Evolutionary conservation across 2,888 invertebrate species (phyloP).

Genomic region (Shargacucullia verbasci): DNA sequence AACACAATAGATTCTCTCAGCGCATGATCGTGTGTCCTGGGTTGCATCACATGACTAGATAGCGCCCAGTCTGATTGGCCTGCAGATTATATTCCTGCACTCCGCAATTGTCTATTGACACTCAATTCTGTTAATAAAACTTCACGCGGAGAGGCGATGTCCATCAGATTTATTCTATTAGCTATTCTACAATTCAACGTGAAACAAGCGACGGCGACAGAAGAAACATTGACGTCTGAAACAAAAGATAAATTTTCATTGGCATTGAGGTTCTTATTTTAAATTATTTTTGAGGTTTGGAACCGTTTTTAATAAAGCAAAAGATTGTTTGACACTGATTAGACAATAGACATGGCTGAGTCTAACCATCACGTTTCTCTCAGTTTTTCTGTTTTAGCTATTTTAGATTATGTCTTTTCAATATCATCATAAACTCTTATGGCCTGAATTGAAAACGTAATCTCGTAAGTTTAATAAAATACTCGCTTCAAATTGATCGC

Average conservation of each 20-base stretch:
- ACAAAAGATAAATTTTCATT: no score
- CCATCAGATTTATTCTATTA: conserved; percentile 3
- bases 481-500: conserved; percentile 8
- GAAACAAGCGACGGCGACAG: neutral
- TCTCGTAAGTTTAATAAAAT: conserved; percentile 5
- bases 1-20: neutral
- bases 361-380: no score
- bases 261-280: no score
- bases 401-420: no score
- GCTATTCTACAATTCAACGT: neutral
- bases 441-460: no score
- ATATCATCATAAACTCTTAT: no score
- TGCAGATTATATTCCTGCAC: conserved; percentile 10
- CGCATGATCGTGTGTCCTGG: neutral
- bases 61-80: conserved; percentile 1
- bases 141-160: conserved; percentile 18
- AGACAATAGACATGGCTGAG: no score
- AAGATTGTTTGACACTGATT: no score
- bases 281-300: no score
- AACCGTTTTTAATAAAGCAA: no score
- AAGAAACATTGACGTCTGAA: no score
- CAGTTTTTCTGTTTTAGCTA: no score
- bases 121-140: conserved; percentile 35
- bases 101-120: conserved; percentile 37
- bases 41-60: neutral